Evolutionary conservation across 2,888 invertebrate species (phyloP).

Genomic region (Pantelozetes paolii): DNA sequence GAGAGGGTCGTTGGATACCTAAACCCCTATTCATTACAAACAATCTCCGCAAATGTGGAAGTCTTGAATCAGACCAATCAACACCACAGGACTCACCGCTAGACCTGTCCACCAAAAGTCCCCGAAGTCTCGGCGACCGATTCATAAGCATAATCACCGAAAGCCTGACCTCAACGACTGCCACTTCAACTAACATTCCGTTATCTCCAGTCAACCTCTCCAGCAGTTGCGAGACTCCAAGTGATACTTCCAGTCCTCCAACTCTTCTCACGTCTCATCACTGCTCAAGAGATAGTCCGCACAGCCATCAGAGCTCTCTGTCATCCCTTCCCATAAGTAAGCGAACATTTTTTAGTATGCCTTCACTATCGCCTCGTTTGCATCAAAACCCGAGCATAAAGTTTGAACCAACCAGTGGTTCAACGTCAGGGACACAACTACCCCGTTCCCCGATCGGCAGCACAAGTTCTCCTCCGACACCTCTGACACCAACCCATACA

Average conservation of each 20-base stretch:
- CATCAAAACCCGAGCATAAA: slow-evolving; percentile 4
- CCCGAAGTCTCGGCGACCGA: slow-evolving; percentile 25
- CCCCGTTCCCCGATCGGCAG: slow-evolving; percentile 16
- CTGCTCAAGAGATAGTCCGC: slow-evolving; percentile 7
- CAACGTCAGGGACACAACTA: not conserved
- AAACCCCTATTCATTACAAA: slow-evolving; percentile 52
- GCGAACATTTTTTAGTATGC: slow-evolving; percentile 21
- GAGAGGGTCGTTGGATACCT: slow-evolving; percentile 50
- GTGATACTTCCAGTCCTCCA: slow-evolving; percentile 30
- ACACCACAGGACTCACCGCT: slow-evolving; percentile 75
- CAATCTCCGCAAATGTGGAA: slow-evolving; percentile 53
- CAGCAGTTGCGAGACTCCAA: slow-evolving; percentile 32
- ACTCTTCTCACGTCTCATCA: slow-evolving; percentile 29
- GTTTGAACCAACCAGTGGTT: slow-evolving; percentile 1
- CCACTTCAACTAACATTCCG: slow-evolving; percentile 42
- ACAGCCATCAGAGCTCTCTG: slow-evolving; percentile 17
- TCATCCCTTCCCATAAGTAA: slow-evolving; percentile 31
- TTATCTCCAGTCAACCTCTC: slow-evolving; percentile 42
- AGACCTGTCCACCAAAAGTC: slow-evolving; percentile 69
- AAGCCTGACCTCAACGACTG: slow-evolving; percentile 35
- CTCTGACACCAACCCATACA: not conserved
- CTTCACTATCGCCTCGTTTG: slow-evolving; percentile 3
- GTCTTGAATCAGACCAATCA: slow-evolving; percentile 57
- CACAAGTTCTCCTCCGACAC: slow-evolving; percentile 10
- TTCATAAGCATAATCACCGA: slow-evolving; percentile 34